phyloP scores from a whole-genome alignment of 2,888 invertebrate species.

The Aporophyla nigra region DNA sequence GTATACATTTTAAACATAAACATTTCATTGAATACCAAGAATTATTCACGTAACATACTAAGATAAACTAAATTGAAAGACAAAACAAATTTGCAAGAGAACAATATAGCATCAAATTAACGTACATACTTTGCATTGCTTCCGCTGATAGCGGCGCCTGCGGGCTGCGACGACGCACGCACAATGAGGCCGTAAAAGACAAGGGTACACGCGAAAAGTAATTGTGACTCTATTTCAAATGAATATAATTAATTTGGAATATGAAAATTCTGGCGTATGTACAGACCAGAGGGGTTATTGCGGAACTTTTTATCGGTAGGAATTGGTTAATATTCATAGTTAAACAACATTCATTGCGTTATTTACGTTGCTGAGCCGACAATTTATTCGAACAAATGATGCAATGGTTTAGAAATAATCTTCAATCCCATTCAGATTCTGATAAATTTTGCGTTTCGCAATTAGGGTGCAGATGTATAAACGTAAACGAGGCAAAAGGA shows the following conservation, averaged over 20 bases:
- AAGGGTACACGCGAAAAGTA: not conserved
- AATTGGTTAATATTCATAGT: too few species aligned
- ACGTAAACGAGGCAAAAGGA: too few species aligned
- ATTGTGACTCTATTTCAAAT: not conserved
- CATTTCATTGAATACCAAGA: not conserved
- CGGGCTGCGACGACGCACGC: constrained; percentile 37
- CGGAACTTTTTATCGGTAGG: too few species aligned
- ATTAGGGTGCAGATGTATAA: too few species aligned
- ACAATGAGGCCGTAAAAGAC: constrained; percentile 16
- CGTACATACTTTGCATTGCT: constrained; percentile 45
- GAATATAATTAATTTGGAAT: not conserved
- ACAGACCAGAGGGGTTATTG: too few species aligned
- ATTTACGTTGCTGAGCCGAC: too few species aligned
- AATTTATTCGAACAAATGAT: too few species aligned
- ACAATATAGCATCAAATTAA: constrained; percentile 54
- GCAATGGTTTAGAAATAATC: too few species aligned
- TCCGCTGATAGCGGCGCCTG: constrained; percentile 54
- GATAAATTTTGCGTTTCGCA: too few species aligned
- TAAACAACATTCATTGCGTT: too few species aligned
- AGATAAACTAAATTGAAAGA: constrained; percentile 29
- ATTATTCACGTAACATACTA: not conserved
- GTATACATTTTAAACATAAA: not conserved
- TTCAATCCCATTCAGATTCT: too few species aligned
- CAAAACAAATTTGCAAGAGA: constrained; percentile 33
- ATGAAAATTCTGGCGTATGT: not conserved